These are phyloP conservation scores for Oophaga sylvatica DNA, from an alignment of 2,797 vertebrate species.

Conservation along the genomic window DNA sequence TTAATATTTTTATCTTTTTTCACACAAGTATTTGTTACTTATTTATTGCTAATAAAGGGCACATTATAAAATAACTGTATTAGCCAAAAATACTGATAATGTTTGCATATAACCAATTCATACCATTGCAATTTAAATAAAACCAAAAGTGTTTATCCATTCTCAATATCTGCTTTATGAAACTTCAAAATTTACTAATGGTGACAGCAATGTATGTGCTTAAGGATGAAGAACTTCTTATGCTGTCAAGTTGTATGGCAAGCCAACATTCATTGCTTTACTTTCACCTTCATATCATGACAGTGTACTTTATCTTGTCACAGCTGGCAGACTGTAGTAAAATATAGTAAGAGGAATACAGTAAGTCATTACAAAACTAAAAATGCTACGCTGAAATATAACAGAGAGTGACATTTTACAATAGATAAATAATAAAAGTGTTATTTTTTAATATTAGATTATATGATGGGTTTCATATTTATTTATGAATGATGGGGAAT, in stretches of 20 bases:
- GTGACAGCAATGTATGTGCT: constrained; percentile 1
- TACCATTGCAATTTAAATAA: neutral
- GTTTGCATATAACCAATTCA: neutral
- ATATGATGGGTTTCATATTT: neutral
- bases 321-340: constrained; percentile 3
- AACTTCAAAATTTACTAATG: neutral
- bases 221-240: neutral
- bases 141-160: neutral
- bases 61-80: neutral
- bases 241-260: neutral
- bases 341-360: neutral
- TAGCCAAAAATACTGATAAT: neutral
- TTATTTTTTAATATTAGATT: neutral
- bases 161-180: neutral
- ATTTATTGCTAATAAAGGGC: neutral
- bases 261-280: neutral
- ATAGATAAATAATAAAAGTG: neutral
- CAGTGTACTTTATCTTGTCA: constrained; percentile 17
- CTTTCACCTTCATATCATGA: neutral
- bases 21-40: neutral
- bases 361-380: neutral
- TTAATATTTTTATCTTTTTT: neutral
- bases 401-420: neutral
- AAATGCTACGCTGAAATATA: neutral
- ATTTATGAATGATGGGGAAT: neutral